Conservation (phyloP, 2,797 vertebrate genomes). For the Tokudaia muenninki region DNA sequence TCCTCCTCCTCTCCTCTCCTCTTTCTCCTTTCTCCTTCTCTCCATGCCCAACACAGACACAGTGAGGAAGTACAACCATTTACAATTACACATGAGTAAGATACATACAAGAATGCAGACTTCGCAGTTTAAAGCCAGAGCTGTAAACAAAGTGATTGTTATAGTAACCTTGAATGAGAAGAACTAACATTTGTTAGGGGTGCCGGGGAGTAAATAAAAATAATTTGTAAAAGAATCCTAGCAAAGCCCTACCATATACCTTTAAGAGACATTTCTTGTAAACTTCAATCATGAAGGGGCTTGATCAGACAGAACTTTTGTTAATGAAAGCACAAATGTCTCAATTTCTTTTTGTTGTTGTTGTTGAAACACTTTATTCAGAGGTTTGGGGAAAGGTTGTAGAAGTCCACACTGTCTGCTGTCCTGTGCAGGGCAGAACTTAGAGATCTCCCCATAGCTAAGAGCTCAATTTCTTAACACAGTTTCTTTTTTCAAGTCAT, state of each 20-base stretch:
- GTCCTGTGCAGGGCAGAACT: no score
- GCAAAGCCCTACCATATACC: conserved; percentile 15
- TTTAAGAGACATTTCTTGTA: conserved; percentile 58
- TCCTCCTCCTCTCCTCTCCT: no score
- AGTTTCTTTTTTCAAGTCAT: neutral
- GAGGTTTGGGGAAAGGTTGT: no score
- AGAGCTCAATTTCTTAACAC: conserved; percentile 28
- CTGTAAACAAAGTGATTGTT: conserved; percentile 47
- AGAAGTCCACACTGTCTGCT: no score
- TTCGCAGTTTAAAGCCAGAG: conserved; percentile 27
- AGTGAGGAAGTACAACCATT: neutral
- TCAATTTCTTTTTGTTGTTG: conserved; percentile 22
- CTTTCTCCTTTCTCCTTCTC: no score
- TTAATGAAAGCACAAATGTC: conserved; percentile 57
- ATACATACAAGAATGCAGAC: conserved; percentile 16
- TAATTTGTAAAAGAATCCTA: conserved; percentile 58
- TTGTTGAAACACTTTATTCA: no score
- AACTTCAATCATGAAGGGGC: conserved; percentile 56
- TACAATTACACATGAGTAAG: neutral
- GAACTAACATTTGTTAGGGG: conserved; percentile 36
- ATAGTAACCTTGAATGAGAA: conserved; percentile 23
- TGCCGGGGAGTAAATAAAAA: conserved; percentile 54
- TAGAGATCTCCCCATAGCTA: no score
- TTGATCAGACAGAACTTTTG: conserved; percentile 40
- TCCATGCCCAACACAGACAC: neutral